Evolutionary conservation across 2,797 vertebrate species (phyloP), one percentile per base, ranked within the genome.

Genomic region (Oryzias sinensis): DNA sequence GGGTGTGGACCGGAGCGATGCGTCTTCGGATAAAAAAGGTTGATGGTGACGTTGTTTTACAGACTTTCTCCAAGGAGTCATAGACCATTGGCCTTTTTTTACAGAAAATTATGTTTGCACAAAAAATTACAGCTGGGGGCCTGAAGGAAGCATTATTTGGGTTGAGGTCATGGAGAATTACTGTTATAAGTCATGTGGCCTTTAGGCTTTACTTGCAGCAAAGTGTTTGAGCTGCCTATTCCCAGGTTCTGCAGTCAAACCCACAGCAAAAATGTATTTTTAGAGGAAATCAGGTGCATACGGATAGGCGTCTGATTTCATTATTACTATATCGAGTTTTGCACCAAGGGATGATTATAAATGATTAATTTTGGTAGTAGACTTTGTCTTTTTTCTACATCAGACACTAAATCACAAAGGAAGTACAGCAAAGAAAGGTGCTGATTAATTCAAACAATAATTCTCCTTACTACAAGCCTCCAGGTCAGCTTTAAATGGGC

Each of bases 401-500:
- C 72, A 70, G 66, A 79, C 47, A 29, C 74, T 82, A 84, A 76
- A 83, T 86, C 79, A 85, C 61, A 59, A 76, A 69, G 61, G 64
- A 71, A 63, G 76, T 61, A 76, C 82, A 80, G 63, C 74, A 81
- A 82, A 82, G 77, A 77, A 74, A 75, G 80, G 62, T 76, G 69
- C 59, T 84, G 72, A 88, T 86, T 81, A 84, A 86, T 85, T 84
- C 78, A 74, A 82, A 77, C 79, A 81, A 84, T 74, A 77, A 83
- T 83, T 81, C 76, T 83, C 61, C 44, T 54, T 79, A 74, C 72
- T 77, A 87, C 74, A 74, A 77, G 78, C 79, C 80, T 82, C 56
- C 53, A 63, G 81, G 81, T 75, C 76, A 76, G 81, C 81, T 81
- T 84, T 84, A 81, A 86, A 86, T 78, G 74, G 73, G 67, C 68